phyloP scores from a whole-genome alignment of 1,140 invertebrate genomes.

The Drosophila aff. region DNA sequence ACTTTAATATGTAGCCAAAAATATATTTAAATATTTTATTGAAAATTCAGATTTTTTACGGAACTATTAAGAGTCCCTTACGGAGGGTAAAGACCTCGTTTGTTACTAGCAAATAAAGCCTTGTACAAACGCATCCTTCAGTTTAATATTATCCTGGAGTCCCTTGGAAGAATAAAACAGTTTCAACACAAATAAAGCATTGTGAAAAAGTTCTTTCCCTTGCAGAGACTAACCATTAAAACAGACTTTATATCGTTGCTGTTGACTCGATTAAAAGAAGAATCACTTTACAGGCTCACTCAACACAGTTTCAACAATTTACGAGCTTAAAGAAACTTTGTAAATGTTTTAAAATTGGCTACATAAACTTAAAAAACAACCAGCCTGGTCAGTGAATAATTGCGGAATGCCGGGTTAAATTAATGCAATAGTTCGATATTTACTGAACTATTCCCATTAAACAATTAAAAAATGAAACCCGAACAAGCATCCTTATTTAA shows the following conservation, averaged over 20 bases:
- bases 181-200: neutral
- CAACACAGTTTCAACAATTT: conserved; percentile 54
- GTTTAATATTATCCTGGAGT: neutral
- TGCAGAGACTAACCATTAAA: conserved; percentile 35
- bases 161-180: neutral
- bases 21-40: neutral
- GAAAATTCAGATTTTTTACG: too few relatives aligned
- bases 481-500: conserved; percentile 51
- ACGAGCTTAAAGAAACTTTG: conserved; percentile 23
- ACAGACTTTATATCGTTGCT: conserved; percentile 39
- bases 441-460: conserved; percentile 14
- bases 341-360: conserved; percentile 2
- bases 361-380: conserved; percentile 16
- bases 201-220: conserved; percentile 14
- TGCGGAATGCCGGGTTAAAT: conserved; percentile 11
- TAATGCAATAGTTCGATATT: conserved; percentile 42
- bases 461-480: conserved; percentile 7
- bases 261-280: conserved; percentile 61
- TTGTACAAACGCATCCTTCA: neutral
- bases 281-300: conserved; percentile 43
- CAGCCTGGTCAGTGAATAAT: neutral
- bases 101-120: neutral
- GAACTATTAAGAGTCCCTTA: neutral
- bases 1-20: neutral
- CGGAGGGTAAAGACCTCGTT: neutral